Conservation (phyloP, 2,113 vertebrate genomes). For the Bubo blakistoni region DNA sequence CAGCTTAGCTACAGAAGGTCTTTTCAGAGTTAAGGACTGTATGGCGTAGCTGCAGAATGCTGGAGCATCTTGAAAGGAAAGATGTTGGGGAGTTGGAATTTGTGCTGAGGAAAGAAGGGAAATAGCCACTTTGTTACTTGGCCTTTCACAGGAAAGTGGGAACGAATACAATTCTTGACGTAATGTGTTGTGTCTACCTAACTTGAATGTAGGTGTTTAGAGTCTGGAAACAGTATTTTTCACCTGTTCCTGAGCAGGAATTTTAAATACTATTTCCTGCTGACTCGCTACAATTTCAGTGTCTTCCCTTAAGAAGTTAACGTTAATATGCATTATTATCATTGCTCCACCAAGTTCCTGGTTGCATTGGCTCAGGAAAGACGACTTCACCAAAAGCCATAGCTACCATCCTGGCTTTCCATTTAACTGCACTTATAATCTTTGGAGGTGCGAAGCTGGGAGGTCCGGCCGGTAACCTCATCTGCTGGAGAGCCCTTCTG, state of each 20-base stretch:
- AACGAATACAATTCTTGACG: neutral
- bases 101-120: neutral
- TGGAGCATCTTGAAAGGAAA: neutral
- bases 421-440: neutral
- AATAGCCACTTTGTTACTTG: neutral
- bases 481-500: neutral
- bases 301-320: neutral
- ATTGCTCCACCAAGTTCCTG: neutral
- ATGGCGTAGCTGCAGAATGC: neutral
- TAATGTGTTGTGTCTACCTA: neutral
- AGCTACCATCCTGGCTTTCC: neutral
- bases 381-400: rapidly evolving
- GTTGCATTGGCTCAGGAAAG: neutral
- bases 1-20: neutral
- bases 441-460: neutral
- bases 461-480: neutral
- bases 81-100: neutral
- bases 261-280: neutral
- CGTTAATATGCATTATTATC: rapidly evolving
- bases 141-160: neutral
- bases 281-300: neutral
- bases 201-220: neutral
- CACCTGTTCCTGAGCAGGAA: neutral
- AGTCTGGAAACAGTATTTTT: neutral
- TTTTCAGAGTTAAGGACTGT: neutral